A percentile compares a stretch with the other conserved stretches of the same genome.
Conservation (phyloP, 2,797 vertebrate species). For the Tangara arthus region DNA sequence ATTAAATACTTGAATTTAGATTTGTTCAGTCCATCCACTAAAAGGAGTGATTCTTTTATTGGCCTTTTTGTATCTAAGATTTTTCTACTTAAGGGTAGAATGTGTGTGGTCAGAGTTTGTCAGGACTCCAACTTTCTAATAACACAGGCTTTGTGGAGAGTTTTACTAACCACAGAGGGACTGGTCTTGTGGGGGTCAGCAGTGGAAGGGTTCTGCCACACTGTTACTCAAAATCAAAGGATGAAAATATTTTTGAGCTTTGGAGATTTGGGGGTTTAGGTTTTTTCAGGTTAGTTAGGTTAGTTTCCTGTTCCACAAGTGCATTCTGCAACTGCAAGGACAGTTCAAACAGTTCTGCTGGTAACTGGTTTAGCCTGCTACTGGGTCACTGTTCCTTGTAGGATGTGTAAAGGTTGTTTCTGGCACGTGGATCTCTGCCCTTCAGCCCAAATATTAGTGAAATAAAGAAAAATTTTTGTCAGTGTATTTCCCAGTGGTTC, state of each 20-base stretch:
- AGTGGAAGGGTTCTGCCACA: neutral
- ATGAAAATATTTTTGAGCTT: neutral
- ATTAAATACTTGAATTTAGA: neutral
- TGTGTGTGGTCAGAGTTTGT: neutral
- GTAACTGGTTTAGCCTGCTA: neutral
- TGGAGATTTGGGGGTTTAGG: neutral
- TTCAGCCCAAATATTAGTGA: neutral
- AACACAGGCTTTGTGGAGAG: neutral
- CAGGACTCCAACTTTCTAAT: neutral
- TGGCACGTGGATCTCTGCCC: neutral
- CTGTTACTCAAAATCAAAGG: neutral
- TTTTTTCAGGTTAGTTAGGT: neutral
- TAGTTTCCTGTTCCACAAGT: neutral
- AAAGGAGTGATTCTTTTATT: neutral
- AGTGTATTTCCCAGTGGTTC: neutral
- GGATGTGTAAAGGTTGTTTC: neutral
- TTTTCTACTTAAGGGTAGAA: neutral
- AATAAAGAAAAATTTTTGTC: neutral
- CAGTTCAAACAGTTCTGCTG: neutral
- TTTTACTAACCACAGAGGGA: neutral
- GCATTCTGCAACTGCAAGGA: neutral
- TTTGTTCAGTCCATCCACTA: neutral
- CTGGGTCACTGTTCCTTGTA: neutral
- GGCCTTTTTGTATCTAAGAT: neutral
- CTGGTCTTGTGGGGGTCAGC: neutral